phyloP scores from a whole-genome alignment of 2,888 invertebrate genomes.

The Drosophila neotestacea region DNA sequence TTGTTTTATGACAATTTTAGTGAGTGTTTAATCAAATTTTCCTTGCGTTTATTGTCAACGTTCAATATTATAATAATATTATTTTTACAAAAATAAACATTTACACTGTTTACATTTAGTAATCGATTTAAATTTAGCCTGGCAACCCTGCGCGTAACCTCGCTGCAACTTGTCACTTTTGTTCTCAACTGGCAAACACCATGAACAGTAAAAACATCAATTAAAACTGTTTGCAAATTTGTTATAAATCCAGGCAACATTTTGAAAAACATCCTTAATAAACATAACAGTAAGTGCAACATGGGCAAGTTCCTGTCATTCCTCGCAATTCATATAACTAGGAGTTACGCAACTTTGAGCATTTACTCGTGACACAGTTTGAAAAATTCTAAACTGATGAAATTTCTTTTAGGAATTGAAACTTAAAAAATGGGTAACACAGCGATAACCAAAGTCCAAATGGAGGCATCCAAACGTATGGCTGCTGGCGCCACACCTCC shows the following conservation, averaged over 20 bases:
- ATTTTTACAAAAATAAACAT: not conserved
- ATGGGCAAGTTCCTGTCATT: rapidly evolving
- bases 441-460: slow-evolving; percentile 53
- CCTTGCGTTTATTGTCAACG: not conserved
- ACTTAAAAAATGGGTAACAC: slow-evolving; percentile 60
- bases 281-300: slow-evolving; percentile 42
- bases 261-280: slow-evolving; percentile 10
- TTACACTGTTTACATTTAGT: not conserved
- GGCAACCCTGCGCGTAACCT: slow-evolving; percentile 64
- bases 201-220: slow-evolving; percentile 58
- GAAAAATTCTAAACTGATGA: not conserved
- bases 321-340: not conserved
- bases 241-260: slow-evolving; percentile 7
- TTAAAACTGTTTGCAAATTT: slow-evolving; percentile 49
- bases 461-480: slow-evolving; percentile 63
- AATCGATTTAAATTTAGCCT: slow-evolving; percentile 6
- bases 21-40: not conserved
- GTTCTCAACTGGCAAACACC: slow-evolving; percentile 19
- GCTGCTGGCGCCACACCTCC: slow-evolving; percentile 86
- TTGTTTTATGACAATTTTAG: not conserved
- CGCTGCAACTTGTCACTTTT: slow-evolving; percentile 37
- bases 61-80: not conserved
- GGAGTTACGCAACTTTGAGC: slow-evolving; percentile 65
- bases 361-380: slow-evolving; percentile 52
- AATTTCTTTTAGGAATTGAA: not conserved